These are phyloP conservation scores for Sogatella furcifera DNA, from an alignment of 1,140 invertebrate species.

Conservation along the genomic window DNA sequence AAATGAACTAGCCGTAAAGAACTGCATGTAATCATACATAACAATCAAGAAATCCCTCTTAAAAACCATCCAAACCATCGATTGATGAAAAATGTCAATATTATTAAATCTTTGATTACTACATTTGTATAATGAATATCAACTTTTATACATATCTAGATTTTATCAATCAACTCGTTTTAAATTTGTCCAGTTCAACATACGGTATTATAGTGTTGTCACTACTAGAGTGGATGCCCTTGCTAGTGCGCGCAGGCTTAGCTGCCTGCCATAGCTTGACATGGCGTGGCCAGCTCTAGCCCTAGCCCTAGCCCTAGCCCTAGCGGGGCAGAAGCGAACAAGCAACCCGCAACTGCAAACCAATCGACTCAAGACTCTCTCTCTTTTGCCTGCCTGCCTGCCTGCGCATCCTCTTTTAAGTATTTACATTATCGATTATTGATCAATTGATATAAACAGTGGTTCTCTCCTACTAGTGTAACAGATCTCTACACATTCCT, in stretches of 20 bases:
- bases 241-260: slow-evolving; percentile 1
- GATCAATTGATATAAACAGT: slow-evolving; percentile 21
- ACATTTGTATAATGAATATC: slow-evolving; percentile 16
- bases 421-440: no score
- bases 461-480: slow-evolving; percentile 16
- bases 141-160: slow-evolving; percentile 15
- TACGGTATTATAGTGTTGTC: background rate
- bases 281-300: background rate
- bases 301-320: no score
- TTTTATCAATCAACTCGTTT: slow-evolving; percentile 11
- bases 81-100: background rate
- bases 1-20: background rate
- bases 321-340: no score
- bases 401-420: no score
- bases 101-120: slow-evolving; percentile 11
- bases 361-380: no score
- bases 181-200: slow-evolving; percentile 4
- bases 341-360: no score
- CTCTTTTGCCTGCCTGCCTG: no score
- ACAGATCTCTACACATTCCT: slow-evolving; percentile 11
- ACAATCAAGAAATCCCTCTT: background rate
- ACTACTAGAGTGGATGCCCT: background rate
- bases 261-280: no score
- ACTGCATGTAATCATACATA: background rate
- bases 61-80: background rate